Base-by-base conservation (phyloP, 2,888 invertebrate species). In the Drosophila engyochracea region DNA sequence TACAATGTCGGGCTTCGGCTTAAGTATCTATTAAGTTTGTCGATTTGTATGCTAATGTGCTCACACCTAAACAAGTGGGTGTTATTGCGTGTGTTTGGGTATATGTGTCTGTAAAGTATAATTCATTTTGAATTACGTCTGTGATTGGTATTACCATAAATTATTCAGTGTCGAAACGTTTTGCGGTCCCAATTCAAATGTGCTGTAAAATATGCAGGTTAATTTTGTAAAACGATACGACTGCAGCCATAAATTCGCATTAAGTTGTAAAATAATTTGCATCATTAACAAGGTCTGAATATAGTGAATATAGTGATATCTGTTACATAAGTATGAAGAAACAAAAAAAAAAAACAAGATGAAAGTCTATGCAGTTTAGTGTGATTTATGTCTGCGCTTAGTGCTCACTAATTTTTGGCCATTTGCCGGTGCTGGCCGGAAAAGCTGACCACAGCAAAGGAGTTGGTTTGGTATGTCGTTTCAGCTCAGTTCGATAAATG, bases 141-240 rank as follows among this genome's bases (percentile, higher is more conserved):
- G 61, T 82, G 82, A 82, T 82, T 83, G 83, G 79, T 65, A 83
- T 72, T 81, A 75, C 63, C 82, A 88, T 86, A 83, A 75, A 85
- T 85, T 75, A 76, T 85, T 78, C 76, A 70, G 82, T 82, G 82
- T 72, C 74, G 82, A 81, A 82, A 71, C 71, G 71, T 70, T 84
- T 82, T 79, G 82, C 70, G 82, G 83, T 61, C 71, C 71, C 66
- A 70, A 63, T 81, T 80, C 61, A 81, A 83, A 83, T 83, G 81
- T 76, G 74, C 74, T 82, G 76, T 71, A 70, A 81, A 84, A 82
- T 77, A 77, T 77, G 77, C 68, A 75, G 72, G 79, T 82, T 82
- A 67, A 83, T 80, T 83, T 82, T 61, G 33, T 68, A 81, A 63
- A 70, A 41, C 62, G 64, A 70, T 54, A 41, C 68, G 61, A 60